Percentiles rank a stretch among this genome's conserved stretches.
Conservation (phyloP, 2,113 vertebrate species). For the Chionodraco myersi region DNA sequence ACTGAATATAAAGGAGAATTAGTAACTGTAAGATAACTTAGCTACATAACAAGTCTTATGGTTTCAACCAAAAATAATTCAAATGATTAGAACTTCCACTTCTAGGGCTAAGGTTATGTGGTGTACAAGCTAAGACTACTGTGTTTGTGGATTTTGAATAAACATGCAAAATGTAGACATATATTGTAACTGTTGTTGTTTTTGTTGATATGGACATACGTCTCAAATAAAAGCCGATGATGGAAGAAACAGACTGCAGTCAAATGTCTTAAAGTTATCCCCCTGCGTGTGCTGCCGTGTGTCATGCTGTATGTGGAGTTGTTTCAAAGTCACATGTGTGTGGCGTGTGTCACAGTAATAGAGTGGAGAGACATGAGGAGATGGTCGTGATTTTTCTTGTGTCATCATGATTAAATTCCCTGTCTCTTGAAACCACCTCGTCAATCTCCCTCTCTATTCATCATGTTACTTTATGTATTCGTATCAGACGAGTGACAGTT, state of each 20-base stretch:
- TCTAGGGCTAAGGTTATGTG: no score
- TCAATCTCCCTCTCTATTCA: slow-evolving; percentile 12
- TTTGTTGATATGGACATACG: no score
- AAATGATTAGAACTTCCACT: no score
- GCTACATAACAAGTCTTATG: no score
- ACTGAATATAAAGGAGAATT: slow-evolving; percentile 1
- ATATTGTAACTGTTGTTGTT: no score
- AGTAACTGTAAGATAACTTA: neutral
- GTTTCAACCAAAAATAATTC: neutral
- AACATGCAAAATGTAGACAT: no score
- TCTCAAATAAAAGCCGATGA: no score
- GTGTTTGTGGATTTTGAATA: no score
- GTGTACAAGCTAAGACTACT: no score
- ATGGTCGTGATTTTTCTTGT: slow-evolving; percentile 1
- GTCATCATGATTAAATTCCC: slow-evolving; percentile 2
- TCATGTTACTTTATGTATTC: neutral
- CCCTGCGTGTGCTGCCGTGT: neutral
- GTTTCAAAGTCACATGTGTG: neutral
- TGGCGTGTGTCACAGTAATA: neutral
- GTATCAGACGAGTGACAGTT: neutral
- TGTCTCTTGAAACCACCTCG: neutral
- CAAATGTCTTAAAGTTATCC: neutral
- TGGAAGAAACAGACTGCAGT: no score
- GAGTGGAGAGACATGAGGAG: neutral
- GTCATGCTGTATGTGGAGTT: neutral